These are phyloP conservation scores for Cherax quadricarinatus DNA, from an alignment of 1,140 invertebrate species.

Conservation along the genomic window DNA sequence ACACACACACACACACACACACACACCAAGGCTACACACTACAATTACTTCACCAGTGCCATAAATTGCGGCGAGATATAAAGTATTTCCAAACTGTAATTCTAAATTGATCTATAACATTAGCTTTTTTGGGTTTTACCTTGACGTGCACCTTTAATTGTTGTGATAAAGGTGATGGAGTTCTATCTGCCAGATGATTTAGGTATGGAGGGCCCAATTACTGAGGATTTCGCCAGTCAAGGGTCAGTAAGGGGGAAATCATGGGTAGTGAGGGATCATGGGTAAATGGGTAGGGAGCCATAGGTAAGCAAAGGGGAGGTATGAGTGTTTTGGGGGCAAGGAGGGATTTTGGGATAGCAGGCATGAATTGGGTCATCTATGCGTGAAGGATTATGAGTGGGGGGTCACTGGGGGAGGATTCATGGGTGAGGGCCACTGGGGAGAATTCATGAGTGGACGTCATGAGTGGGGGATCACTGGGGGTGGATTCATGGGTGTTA, in stretches of 20 bases:
- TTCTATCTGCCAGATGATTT: slow-evolving; percentile 38
- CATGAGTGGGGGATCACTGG: too few relatives aligned
- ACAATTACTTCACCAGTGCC: slow-evolving; percentile 8
- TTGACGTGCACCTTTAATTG: slow-evolving; percentile 44
- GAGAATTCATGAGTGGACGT: too few relatives aligned
- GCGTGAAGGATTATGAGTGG: too few relatives aligned
- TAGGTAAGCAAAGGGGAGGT: neutral
- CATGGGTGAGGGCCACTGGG: too few relatives aligned
- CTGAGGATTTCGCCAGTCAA: neutral
- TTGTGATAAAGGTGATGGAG: slow-evolving; percentile 52
- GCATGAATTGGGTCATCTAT: too few relatives aligned
- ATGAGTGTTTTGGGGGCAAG: neutral
- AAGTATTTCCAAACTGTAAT: slow-evolving; percentile 39
- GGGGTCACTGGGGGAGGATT: too few relatives aligned
- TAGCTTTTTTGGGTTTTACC: slow-evolving; percentile 35
- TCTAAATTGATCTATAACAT: slow-evolving; percentile 56
- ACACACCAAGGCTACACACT: neutral
- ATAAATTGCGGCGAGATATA: slow-evolving; percentile 44
- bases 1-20: too few relatives aligned
- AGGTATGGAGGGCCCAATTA: slow-evolving; percentile 37
- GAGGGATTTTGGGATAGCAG: neutral
- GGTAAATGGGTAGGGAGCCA: neutral
- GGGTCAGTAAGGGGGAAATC: neutral
- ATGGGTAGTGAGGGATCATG: neutral
- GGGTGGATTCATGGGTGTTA: too few relatives aligned